Conservation (phyloP, 2,797 vertebrate genomes). For the Centroberyx gerrardi region DNA sequence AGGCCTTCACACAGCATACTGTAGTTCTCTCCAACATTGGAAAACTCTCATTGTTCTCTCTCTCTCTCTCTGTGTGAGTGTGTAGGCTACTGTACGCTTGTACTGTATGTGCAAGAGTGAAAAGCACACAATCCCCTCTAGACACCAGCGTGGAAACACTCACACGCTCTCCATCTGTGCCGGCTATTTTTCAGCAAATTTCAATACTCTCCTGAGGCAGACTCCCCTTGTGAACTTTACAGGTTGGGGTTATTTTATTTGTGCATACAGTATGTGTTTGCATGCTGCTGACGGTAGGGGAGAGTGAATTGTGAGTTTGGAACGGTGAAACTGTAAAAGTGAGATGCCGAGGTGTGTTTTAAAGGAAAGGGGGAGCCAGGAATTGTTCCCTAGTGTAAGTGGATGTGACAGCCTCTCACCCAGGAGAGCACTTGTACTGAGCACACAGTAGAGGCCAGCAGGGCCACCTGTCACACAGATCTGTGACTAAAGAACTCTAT, state of each 20-base stretch:
- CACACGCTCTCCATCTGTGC: conserved; percentile 19
- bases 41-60: neutral
- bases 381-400: conserved; percentile 78
- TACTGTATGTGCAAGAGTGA: conserved; percentile 33
- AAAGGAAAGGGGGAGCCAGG: conserved; percentile 51
- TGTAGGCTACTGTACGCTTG: neutral
- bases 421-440: conserved; percentile 80
- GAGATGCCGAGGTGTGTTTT: conserved; percentile 39
- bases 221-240: conserved; percentile 26
- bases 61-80: neutral
- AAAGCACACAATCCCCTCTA: conserved; percentile 32
- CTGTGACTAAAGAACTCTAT: conserved; percentile 82
- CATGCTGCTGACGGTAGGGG: conserved; percentile 25
- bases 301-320: conserved; percentile 31
- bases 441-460: conserved; percentile 76
- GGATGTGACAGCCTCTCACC: conserved; percentile 83
- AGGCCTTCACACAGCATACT: conserved; percentile 10
- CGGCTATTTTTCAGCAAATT: conserved; percentile 43
- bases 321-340: conserved; percentile 41
- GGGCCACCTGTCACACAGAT: conserved; percentile 81
- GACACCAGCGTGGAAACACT: conserved; percentile 20
- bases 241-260: conserved; percentile 38
- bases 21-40: neutral
- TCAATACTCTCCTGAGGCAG: conserved; percentile 14
- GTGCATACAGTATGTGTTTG: neutral